These are phyloP conservation scores for Psephotus haematonotus DNA, from an alignment of 2,113 vertebrate species.

Conservation along the genomic window DNA sequence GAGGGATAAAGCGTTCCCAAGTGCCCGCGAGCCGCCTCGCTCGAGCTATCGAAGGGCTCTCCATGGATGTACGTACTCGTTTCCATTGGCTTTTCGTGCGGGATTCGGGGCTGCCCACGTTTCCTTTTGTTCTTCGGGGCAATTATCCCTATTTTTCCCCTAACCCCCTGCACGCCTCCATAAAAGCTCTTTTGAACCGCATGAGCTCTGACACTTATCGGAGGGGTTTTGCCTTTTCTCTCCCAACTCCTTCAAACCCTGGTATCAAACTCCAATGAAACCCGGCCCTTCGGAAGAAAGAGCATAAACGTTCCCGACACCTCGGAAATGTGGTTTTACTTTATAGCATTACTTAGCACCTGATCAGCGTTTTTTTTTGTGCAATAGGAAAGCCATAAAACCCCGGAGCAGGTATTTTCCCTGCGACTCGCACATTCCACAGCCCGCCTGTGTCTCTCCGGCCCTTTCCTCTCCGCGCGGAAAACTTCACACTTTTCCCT, in stretches of 20 bases:
- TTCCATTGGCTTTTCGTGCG: neutral
- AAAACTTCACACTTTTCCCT: constrained; percentile 80
- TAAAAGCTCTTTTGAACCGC: constrained; percentile 7
- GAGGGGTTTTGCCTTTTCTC: neutral
- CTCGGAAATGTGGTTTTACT: constrained; percentile 78
- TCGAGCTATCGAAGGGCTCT: neutral
- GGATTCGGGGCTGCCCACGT: neutral
- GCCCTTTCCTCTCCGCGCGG: constrained; percentile 44
- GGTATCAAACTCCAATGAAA: constrained; percentile 28
- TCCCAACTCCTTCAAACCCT: constrained; percentile 21
- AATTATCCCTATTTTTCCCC: constrained; percentile 2
- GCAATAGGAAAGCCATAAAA: constrained; percentile 66
- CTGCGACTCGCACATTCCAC: constrained; percentile 34
- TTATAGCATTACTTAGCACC: constrained; percentile 79
- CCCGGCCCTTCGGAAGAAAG: constrained; percentile 40
- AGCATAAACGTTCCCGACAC: constrained; percentile 73
- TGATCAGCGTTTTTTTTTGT: constrained; percentile 64
- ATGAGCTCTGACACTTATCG: neutral
- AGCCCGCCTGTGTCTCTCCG: neutral
- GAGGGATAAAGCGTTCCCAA: neutral
- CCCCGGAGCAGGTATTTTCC: constrained; percentile 61
- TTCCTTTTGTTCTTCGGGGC: constrained; percentile 19
- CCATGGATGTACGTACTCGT: neutral
- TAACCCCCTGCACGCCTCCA: neutral
- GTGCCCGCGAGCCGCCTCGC: neutral